Evolutionary conservation across 2,113 vertebrate genomes (phyloP).

Genomic region (Ciconia boyciana): DNA sequence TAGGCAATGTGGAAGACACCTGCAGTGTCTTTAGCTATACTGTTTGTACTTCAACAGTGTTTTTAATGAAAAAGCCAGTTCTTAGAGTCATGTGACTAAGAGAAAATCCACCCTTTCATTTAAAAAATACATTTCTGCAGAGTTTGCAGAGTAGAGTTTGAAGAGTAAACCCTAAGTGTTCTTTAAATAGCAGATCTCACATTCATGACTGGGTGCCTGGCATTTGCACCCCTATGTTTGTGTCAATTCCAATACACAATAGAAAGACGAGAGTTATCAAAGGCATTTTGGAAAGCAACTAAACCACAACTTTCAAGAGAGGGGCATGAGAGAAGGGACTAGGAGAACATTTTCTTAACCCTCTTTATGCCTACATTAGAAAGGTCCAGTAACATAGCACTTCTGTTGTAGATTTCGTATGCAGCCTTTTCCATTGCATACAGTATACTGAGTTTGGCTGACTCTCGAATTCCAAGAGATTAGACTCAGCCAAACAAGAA

Average conservation of each 20-base stretch:
- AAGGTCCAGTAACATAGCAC: neutral
- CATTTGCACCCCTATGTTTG: neutral
- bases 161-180: neutral
- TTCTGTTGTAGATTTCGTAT: neutral
- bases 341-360: neutral
- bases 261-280: neutral
- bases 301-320: neutral
- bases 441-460: neutral
- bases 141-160: neutral
- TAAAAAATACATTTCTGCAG: neutral
- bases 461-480: neutral
- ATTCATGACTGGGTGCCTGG: neutral
- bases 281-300: neutral
- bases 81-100: neutral
- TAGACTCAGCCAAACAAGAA: neutral
- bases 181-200: neutral
- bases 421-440: neutral
- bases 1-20: neutral
- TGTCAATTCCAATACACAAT: neutral
- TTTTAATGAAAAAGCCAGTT: neutral
- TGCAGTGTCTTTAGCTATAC: neutral
- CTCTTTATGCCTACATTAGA: neutral
- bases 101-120: neutral
- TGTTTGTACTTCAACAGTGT: neutral
- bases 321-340: neutral